These are phyloP conservation scores for Danio aesculapii DNA, from an alignment of 2,797 vertebrate species.

Conservation along the genomic window DNA sequence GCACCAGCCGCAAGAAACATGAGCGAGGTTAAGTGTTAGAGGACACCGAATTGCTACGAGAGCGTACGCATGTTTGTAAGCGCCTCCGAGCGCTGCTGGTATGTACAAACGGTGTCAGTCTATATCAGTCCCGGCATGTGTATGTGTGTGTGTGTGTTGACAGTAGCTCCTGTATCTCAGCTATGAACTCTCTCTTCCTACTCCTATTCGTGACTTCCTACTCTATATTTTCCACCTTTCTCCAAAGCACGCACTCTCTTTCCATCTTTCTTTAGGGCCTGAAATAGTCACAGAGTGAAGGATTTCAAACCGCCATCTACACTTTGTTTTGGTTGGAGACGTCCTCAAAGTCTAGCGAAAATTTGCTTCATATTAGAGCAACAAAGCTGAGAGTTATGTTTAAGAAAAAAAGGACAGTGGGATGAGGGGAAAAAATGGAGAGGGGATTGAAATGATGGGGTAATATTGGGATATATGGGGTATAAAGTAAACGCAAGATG, in stretches of 20 bases:
- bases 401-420: constrained; percentile 10
- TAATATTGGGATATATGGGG: constrained; percentile 27
- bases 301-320: constrained; percentile 17
- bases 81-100: constrained; percentile 56
- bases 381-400: constrained; percentile 39
- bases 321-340: constrained; percentile 47
- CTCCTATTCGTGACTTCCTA: constrained; percentile 72
- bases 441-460: constrained; percentile 25
- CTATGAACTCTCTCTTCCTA: constrained; percentile 77
- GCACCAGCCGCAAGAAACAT: constrained; percentile 40
- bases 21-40: constrained; percentile 51
- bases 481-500: constrained; percentile 25
- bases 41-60: constrained; percentile 27
- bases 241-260: constrained; percentile 18
- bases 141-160: constrained; percentile 65
- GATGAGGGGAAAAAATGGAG: constrained; percentile 12
- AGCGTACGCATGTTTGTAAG: constrained; percentile 43
- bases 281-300: constrained; percentile 29
- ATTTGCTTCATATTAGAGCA: constrained; percentile 50
- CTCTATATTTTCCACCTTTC: constrained; percentile 52
- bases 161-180: constrained; percentile 68
- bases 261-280: constrained; percentile 7
- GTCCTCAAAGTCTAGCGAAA: constrained; percentile 30
- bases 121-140: constrained; percentile 70
- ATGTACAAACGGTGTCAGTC: constrained; percentile 74